Percentiles rank a stretch among this genome's conserved stretches.
phyloP scores from a whole-genome alignment of 2,113 vertebrate species.

The Microcebus jonahi region DNA sequence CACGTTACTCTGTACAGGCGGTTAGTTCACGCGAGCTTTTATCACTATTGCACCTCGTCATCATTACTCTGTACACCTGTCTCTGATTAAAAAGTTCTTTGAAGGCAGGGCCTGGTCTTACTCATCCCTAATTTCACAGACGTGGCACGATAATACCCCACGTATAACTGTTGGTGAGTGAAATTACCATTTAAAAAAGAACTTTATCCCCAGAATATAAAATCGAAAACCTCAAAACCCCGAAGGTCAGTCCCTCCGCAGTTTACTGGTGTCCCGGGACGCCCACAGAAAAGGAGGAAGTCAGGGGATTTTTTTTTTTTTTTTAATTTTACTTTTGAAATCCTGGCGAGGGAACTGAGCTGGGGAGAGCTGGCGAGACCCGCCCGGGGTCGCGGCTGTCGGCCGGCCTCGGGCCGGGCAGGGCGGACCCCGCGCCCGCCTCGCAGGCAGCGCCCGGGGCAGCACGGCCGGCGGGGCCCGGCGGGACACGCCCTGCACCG shows the following conservation, averaged over 20 bases:
- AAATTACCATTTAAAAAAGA: background rate
- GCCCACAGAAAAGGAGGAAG: slow-evolving; percentile 58
- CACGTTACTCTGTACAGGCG: background rate
- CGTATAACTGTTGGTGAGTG: background rate
- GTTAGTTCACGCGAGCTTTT: background rate
- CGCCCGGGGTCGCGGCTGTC: background rate
- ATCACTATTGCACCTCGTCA: background rate
- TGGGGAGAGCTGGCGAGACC: background rate
- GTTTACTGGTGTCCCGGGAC: background rate
- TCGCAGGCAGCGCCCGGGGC: background rate
- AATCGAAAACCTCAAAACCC: background rate
- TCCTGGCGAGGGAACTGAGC: background rate
- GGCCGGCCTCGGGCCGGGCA: background rate
- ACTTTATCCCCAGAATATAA: background rate
- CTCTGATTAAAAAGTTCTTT: background rate
- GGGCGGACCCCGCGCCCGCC: background rate
- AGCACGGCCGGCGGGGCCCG: background rate
- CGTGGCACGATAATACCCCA: background rate
- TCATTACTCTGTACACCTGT: slow-evolving; percentile 23
- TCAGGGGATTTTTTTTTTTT: background rate
- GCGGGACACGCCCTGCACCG: slow-evolving; percentile 48
- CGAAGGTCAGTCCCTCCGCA: background rate
- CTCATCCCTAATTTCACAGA: slow-evolving; percentile 26
- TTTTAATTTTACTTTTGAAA: slow-evolving; percentile 45
- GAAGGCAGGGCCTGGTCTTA: background rate